Evolutionary conservation across 1,140 invertebrate genomes (phyloP).

Genomic region (Plectrocnemia conspersa): DNA sequence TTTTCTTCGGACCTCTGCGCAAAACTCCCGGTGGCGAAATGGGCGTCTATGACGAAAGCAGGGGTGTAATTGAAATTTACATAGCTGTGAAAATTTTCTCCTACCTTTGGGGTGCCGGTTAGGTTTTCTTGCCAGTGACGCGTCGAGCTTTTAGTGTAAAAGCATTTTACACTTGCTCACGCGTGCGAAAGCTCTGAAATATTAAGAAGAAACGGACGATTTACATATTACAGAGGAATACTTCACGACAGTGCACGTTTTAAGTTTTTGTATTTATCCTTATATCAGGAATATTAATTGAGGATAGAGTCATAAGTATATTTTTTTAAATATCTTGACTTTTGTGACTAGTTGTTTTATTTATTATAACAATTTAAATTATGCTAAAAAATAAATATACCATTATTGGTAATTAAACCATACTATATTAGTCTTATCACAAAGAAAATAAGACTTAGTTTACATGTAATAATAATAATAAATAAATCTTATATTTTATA

Average conservation of each 20-base stretch:
- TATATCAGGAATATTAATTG: too few relatives aligned
- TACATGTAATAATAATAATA: too few relatives aligned
- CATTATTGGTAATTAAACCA: too few relatives aligned
- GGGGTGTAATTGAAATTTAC: conserved; percentile 32
- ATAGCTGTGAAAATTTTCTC: conserved; percentile 26
- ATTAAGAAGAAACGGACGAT: conserved; percentile 33
- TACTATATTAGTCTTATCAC: too few relatives aligned
- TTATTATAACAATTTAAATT: too few relatives aligned
- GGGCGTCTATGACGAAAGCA: not conserved
- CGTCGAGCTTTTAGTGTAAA: conserved; percentile 31
- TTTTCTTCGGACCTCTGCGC: conserved; percentile 3
- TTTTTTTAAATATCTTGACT: too few relatives aligned
- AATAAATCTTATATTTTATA: too few relatives aligned
- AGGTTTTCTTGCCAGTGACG: conserved; percentile 5
- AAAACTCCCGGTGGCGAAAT: not conserved
- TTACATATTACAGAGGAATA: conserved; percentile 29
- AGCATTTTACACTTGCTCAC: conserved; percentile 30
- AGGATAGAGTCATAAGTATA: too few relatives aligned
- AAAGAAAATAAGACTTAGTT: too few relatives aligned
- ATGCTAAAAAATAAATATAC: too few relatives aligned
- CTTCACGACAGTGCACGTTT: conserved; percentile 12
- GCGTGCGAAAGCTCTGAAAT: conserved; percentile 29
- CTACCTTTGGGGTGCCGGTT: not conserved
- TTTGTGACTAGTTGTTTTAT: too few relatives aligned
- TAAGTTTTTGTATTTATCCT: too few relatives aligned